phyloP scores from a whole-genome alignment of 1,140 invertebrate species.

The Diorhabda carinulata region DNA sequence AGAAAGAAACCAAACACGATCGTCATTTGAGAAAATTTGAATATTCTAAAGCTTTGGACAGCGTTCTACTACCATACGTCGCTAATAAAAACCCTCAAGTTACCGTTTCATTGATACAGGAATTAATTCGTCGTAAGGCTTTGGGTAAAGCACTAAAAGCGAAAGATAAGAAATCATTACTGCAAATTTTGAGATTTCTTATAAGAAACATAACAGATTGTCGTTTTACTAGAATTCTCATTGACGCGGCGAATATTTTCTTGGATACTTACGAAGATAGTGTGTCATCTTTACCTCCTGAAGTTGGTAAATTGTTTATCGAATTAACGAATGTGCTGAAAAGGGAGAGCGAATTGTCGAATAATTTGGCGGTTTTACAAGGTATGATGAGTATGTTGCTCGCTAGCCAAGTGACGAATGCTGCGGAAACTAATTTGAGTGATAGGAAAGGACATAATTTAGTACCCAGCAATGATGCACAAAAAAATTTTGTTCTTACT shows the following conservation, averaged over 20 bases:
- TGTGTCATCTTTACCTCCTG: slow-evolving; percentile 54
- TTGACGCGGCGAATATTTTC: slow-evolving; percentile 69
- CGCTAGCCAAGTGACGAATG: slow-evolving; percentile 40
- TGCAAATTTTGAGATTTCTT: slow-evolving; percentile 71
- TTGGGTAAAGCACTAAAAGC: slow-evolving; percentile 66
- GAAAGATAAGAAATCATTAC: slow-evolving; percentile 63
- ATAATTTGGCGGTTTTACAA: slow-evolving; percentile 59
- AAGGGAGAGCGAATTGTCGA: slow-evolving; percentile 63
- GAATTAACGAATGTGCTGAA: slow-evolving; percentile 59
- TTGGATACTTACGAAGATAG: slow-evolving; percentile 69
- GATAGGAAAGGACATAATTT: slow-evolving; percentile 5
- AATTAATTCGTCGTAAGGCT: slow-evolving; percentile 75
- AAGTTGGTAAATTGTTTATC: slow-evolving; percentile 58
- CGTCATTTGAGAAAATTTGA: slow-evolving; percentile 73
- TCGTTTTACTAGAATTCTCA: slow-evolving; percentile 67
- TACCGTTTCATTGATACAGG: slow-evolving; percentile 76
- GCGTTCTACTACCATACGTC: slow-evolving; percentile 61
- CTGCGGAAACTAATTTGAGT: not conserved
- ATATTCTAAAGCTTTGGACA: slow-evolving; percentile 75
- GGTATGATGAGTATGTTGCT: slow-evolving; percentile 68
- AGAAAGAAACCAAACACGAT: slow-evolving; percentile 62
- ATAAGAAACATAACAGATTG: slow-evolving; percentile 68
- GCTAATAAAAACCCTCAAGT: slow-evolving; percentile 67
- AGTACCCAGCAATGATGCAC: slow-evolving; percentile 13
- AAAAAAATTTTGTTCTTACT: slow-evolving; percentile 16